Evolutionary conservation across 37 sponge, comb jelly and placozoan species (phyloP).

Genomic region (Mnemiopsis leidyi): DNA sequence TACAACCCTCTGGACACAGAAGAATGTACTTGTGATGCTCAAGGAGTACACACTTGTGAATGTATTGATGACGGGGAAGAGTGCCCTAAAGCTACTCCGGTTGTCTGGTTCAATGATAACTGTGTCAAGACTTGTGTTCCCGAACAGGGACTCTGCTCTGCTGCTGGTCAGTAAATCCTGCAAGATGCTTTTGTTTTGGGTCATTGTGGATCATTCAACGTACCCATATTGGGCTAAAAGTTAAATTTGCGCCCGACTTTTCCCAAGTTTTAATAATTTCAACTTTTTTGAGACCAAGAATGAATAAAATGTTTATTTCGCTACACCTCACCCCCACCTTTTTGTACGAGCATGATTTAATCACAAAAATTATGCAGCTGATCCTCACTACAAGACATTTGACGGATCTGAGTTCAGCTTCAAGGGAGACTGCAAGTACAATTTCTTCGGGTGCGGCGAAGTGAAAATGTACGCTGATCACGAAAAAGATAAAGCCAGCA

Average conservation of each 20-base stretch:
- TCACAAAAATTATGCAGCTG: background rate
- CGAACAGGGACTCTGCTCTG: background rate
- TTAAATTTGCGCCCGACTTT: too few species aligned
- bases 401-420: background rate
- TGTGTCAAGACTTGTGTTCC: slow-evolving; percentile 42
- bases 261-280: too few species aligned
- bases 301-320: too few species aligned
- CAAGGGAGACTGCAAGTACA: slow-evolving; percentile 10
- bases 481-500: slow-evolving; percentile 7
- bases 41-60: background rate
- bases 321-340: too few species aligned
- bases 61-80: slow-evolving; percentile 29
- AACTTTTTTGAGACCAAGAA: too few species aligned
- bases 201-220: too few species aligned
- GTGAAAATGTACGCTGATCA: slow-evolving; percentile 31
- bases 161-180: background rate
- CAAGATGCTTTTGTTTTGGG: too few species aligned
- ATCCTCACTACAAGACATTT: slow-evolving; percentile 24
- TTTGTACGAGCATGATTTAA: too few species aligned
- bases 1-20: slow-evolving; percentile 19
- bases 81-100: background rate
- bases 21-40: slow-evolving; percentile 10
- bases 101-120: background rate
- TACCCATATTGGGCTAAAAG: too few species aligned
- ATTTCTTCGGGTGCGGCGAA: slow-evolving; percentile 9